Evolutionary conservation across 2,888 invertebrate species (phyloP), one percentile per base, ranked within the genome.

Genomic region (Athalia cordata): DNA sequence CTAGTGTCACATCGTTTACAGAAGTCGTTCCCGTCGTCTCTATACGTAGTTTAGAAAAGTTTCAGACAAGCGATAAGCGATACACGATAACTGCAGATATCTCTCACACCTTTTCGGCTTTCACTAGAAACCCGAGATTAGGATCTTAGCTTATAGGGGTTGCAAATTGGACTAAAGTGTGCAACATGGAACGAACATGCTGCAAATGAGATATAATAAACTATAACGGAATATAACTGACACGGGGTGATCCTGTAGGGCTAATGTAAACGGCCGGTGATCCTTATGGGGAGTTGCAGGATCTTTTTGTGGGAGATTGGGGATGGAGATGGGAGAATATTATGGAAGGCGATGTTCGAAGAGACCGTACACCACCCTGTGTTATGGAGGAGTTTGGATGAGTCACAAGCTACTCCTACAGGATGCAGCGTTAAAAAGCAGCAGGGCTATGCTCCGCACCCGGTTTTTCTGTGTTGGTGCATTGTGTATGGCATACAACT

Each of bases 141-240:
- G 72, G 59, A 72, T 72, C 72, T 72, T 43, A 45, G 45, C 8
- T 13, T 13, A 47, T 29, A 47, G 72, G 72, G 72, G 72, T 72
- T 72, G 72, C 72, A 72, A 72, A 72, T 72, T 72, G 72, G 72
- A 72, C 72, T 57, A 72, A 72, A 59, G 57, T 72, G 72, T 72
- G 57, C 59, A 59, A 72, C 72, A 72, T 43, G 72, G 72, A 13
- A 15, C 57, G 47, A 9, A 47, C 45, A n/a, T 8, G n/a, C 0
- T 72, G 45, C 15, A 47, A 7, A 47, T 47, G 47, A 47, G 47
- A 72, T 72, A 72, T 72, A 72, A 72, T 72, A 72, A 72, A 72
- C 72, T 57, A 72, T 72, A 72, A 72, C 57, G 59, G 72, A 59
- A 72, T 59, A 72, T 59, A 59, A 52, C 52, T 47, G 57, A 55